phyloP scores from a whole-genome alignment of 2,888 invertebrate genomes.

The Fabriciana adippe region DNA sequence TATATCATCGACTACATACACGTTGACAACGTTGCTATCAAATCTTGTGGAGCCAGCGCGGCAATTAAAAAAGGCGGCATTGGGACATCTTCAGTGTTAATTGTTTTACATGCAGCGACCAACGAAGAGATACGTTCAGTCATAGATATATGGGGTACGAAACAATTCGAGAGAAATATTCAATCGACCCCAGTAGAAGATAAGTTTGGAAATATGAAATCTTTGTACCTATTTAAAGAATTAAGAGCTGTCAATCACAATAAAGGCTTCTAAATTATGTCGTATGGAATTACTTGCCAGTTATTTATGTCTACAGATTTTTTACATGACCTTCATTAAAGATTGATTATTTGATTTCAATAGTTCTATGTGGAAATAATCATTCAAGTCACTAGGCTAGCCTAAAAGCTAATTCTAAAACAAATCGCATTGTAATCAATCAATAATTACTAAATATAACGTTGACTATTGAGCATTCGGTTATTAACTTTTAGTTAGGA shows the following conservation, averaged over 20 bases:
- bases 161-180: constrained; percentile 29
- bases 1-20: constrained; percentile 64
- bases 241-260: constrained; percentile 59
- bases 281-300: not conserved
- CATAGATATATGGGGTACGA: constrained; percentile 69
- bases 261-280: constrained; percentile 36
- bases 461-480: too few species aligned
- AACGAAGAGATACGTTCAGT: constrained; percentile 69
- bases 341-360: too few species aligned
- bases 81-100: constrained; percentile 54
- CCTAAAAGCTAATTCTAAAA: too few species aligned
- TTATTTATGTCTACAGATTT: not conserved
- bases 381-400: too few species aligned
- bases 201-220: constrained; percentile 48
- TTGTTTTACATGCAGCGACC: constrained; percentile 61
- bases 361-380: too few species aligned
- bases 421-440: too few species aligned
- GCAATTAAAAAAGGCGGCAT: constrained; percentile 61
- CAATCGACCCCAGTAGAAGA: constrained; percentile 28
- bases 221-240: constrained; percentile 53
- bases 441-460: too few species aligned
- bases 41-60: constrained; percentile 65
- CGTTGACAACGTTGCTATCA: constrained; percentile 66
- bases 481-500: too few species aligned
- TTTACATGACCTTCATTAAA: too few species aligned